Percentiles rank a stretch among this genome's conserved stretches.
These are phyloP conservation scores for Danio jaintianensis DNA, from an alignment of 2,797 vertebrate genomes.

Conservation along the genomic window DNA sequence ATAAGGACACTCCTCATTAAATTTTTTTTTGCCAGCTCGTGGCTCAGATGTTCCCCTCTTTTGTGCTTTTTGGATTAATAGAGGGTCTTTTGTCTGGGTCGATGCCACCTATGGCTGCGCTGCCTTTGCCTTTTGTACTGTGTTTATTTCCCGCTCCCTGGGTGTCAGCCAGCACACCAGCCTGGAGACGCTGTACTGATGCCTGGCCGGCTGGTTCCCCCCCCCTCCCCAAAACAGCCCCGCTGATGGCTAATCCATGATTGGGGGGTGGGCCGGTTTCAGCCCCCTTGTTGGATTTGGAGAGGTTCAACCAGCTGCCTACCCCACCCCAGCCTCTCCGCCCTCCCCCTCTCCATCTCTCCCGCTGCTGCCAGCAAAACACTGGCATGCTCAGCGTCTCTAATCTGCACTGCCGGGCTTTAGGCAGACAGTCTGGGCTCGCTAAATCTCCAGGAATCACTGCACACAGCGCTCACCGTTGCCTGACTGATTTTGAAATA, in stretches of 20 bases:
- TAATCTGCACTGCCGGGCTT: conserved; percentile 55
- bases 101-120: conserved; percentile 58
- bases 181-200: conserved; percentile 40
- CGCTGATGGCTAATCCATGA: conserved; percentile 65
- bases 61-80: conserved; percentile 71
- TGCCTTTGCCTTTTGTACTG: conserved; percentile 62
- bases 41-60: conserved; percentile 63
- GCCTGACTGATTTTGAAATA: conserved; percentile 20
- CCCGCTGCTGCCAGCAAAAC: conserved; percentile 44
- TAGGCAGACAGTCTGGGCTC: conserved; percentile 40
- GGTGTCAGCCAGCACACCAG: conserved; percentile 40
- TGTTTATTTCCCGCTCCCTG: conserved; percentile 51
- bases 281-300: conserved; percentile 47
- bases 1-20: conserved; percentile 13
- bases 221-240: conserved; percentile 10
- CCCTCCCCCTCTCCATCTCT: conserved; percentile 20
- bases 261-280: conserved; percentile 51
- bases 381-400: conserved; percentile 52
- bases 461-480: conserved; percentile 7
- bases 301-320: conserved; percentile 59
- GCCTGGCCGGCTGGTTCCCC: conserved; percentile 31
- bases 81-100: conserved; percentile 73
- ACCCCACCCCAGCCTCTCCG: conserved; percentile 21
- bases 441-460: conserved; percentile 48
- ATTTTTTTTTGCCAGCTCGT: conserved; percentile 45